Evolutionary conservation across 2,113 vertebrate species (phyloP), one percentile per base, ranked within the genome.

Genomic region (Pangasianodon gigas): DNA sequence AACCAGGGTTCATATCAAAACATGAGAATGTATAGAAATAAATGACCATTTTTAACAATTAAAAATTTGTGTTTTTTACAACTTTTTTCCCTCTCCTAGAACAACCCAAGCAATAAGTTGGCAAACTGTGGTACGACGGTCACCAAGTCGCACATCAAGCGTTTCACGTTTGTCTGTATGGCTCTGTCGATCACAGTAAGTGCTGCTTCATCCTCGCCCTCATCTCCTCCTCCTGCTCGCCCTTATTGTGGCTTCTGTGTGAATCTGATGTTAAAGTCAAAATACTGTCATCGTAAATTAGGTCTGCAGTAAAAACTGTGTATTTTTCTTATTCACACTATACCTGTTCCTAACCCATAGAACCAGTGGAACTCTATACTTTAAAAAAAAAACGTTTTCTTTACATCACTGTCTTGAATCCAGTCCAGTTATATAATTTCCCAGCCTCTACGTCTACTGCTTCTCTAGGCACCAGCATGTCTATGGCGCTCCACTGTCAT

Each of bases 141-240:
- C 92, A 96, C 96, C 0, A 95, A 97, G 0, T 94, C 96, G n/a
- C 96, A 97, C 92, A 98, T 98, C 95, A 97, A 97, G 94, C 97
- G 96, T 92, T 98, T 98, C 96, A 97, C 97, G 19, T 97, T 98
- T 65, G 95, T 97, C 93, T 98, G 97, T 94, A 96, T 97, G 96
- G 97, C 97, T 0, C 87, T 97, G 79, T 98, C 97, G 0, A 94
- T 97, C 93, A 98, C 97, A 95, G 97, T 98, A 96, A 97, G 97
- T 89, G 54, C 10, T 37, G 32, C 62, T 48, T 58, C 26, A 46
- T 8, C 54, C 21, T 77, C 4, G 0, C 8, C 21, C 16, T 52
- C 65, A 14, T 58, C 18, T 32, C 32, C 41, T 62, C 16, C 32
- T 77, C 32, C 32, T 56, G 11, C 52, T 71, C 3, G 21, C 11